Evolutionary conservation across 2,888 invertebrate species (phyloP), one percentile per base, ranked within the genome.

Genomic region (Callinectes sapidus): DNA sequence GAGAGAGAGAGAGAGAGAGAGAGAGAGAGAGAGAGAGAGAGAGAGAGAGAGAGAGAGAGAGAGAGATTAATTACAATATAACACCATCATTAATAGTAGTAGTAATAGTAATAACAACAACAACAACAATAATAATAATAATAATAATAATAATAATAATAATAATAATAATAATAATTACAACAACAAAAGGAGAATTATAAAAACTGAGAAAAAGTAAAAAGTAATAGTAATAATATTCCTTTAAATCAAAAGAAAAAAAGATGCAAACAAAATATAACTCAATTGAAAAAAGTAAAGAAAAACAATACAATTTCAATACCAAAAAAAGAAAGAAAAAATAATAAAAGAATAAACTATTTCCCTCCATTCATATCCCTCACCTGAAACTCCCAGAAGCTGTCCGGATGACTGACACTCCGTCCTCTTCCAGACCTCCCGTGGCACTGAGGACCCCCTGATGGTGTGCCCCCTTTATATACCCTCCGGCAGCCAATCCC

Each of bases 1-100:
- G 81, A 81, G 81, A 81, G 81, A 81, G 71, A 71, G n/a, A 71
- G 71, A 71, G 71, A n/a, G n/a, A 71, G 71, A 71, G 71, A 71
- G n/a, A 71, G 71, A 71, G 71, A 71, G 71, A 71, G 71, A 28
- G 28, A 28, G 71, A 71, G 71, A 28, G 28, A 28, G 28, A 71
- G n/a, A 71, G 71, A 71, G 28, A 28, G 28, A 71, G 71, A 71
- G n/a, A 61, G 71, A 71, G n/a, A n/a, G n/a, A 71, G 66, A 71
- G 66, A 71, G 8, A 28, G 5, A 71, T n/a, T 10, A 71, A 71
- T 71, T 8, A 71, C 28, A 28, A 28, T 71, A 28, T 71, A 71
- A 71, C 28, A 71, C 28, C 28, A 71, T 3, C 5, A 39, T 3
- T 39, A 61, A 61, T 18, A 61, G 23, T 61, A 23, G 61, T 39